Base-by-base conservation (phyloP, 2,888 invertebrate species). In the Drosophila phalerata region DNA sequence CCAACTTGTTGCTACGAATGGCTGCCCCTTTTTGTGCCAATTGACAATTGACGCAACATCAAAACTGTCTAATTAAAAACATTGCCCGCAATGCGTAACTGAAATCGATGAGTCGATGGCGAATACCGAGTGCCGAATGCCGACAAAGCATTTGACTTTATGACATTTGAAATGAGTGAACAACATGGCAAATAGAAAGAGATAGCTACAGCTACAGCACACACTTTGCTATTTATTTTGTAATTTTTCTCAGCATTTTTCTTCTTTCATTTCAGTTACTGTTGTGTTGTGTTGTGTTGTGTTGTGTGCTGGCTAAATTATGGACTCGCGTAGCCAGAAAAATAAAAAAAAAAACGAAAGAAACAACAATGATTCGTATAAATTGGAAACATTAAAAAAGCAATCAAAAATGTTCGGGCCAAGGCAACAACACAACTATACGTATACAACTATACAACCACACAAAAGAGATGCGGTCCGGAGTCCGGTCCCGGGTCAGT, bases 31-130 rank as follows among this genome's bases (percentile, higher is more conserved):
- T 72, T 73, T 69, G 69, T 69, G 69, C 84, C 81, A 85, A 87
- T 85, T 84, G 89, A 87, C 89, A 87, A 85, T 85, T 85, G 85
- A 85, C 85, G 89, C 87, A 84, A 87, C 88, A 87, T 88, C 88
- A 80, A 84, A 85, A 81, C 87, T 85, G 85, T 85, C 85, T 85
- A 88, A 85, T 85, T 85, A 85, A 85, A 85, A 85, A 87, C 84
- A 78, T 84, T 78, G 88, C 80, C 68, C 85, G 82, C 87, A 86
- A 81, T 86, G 82, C 82, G 87, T 86, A 84, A 77, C 87, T 67
- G 84, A 86, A 81, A 82, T 81, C 87, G 77, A 77, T 78, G 79
- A 62, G 58, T 43, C 43, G 55, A 19, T 34, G 49, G 11, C 49
- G 19, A 49, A 49, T 34, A 19, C 64, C 74, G 63, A 64, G 69